Percentiles rank a stretch among this genome's conserved stretches.
These are phyloP conservation scores for Zygogramma bicolorata DNA, from an alignment of 2,888 invertebrate species.

Conservation along the genomic window DNA sequence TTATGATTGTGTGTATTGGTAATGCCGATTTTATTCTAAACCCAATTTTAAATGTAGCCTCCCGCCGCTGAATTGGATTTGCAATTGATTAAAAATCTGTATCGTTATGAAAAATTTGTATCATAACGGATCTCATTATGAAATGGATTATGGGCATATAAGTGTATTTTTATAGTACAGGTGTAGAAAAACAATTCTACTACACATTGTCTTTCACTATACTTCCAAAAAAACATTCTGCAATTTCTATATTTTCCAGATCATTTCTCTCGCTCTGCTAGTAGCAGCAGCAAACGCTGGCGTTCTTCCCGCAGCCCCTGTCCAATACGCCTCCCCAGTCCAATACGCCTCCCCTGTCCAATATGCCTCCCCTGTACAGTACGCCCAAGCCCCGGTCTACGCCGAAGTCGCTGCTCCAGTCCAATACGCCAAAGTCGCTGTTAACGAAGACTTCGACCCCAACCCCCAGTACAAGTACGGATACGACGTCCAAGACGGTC, in stretches of 20 bases:
- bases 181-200: too few species aligned
- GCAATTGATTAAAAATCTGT: too few species aligned
- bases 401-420: constrained; percentile 34
- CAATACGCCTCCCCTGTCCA: background rate
- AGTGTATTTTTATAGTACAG: too few species aligned
- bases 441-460: constrained; percentile 65
- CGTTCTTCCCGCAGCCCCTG: constrained; percentile 1
- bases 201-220: background rate
- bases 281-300: constrained; percentile 35
- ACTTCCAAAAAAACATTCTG: background rate
- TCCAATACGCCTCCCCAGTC: constrained; percentile 4
- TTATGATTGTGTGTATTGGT: too few species aligned
- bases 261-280: constrained; percentile 36
- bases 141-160: too few species aligned
- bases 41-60: too few species aligned
- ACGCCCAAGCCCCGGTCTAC: constrained; percentile 51
- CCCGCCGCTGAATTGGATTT: too few species aligned
- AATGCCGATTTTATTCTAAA: too few species aligned
- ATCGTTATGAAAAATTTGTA: too few species aligned
- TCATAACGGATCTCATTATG: too few species aligned
- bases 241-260: constrained; percentile 33
- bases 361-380: constrained; percentile 20
- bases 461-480: constrained; percentile 72
- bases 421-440: constrained; percentile 36
- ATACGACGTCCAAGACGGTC: constrained; percentile 70